These are phyloP conservation scores for Carassius carassius DNA, from an alignment of 2,113 vertebrate species.

Conservation along the genomic window DNA sequence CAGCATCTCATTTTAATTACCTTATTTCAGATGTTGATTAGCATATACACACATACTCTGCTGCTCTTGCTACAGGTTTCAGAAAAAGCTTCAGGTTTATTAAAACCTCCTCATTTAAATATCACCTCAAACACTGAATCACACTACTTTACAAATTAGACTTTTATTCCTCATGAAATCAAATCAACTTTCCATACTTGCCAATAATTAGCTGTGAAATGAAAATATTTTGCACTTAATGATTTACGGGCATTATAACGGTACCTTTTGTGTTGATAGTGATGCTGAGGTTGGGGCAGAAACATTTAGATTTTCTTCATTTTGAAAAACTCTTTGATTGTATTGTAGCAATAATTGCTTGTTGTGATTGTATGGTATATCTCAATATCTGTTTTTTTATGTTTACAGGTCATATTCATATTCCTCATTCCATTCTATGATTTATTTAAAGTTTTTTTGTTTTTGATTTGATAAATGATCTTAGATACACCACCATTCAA, in stretches of 20 bases:
- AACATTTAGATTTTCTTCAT: background rate
- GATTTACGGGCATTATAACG: background rate
- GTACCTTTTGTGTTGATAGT: background rate
- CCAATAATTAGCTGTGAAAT: conserved; percentile 44
- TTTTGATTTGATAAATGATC: background rate
- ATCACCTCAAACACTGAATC: background rate
- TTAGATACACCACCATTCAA: background rate
- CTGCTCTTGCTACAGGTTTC: background rate
- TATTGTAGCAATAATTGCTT: background rate
- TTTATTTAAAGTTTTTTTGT: background rate
- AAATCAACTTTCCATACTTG: conserved; percentile 32
- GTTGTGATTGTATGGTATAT: background rate
- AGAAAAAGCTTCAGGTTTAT: conserved; percentile 32
- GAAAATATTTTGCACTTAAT: conserved; percentile 30
- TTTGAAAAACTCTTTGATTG: background rate
- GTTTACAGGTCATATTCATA: background rate
- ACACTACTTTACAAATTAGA: conserved; percentile 33
- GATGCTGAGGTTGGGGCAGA: background rate
- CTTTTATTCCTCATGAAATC: conserved; percentile 46
- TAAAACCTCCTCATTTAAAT: conserved; percentile 8
- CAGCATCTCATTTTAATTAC: conserved; percentile 21
- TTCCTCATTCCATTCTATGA: background rate
- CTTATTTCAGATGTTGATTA: background rate
- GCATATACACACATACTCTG: conserved; percentile 1
- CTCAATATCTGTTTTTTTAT: background rate